Percentiles rank a stretch among this genome's conserved stretches.
Evolutionary conservation across 2,113 vertebrate genomes (phyloP).

Genomic region (Turdus rufiventris): DNA sequence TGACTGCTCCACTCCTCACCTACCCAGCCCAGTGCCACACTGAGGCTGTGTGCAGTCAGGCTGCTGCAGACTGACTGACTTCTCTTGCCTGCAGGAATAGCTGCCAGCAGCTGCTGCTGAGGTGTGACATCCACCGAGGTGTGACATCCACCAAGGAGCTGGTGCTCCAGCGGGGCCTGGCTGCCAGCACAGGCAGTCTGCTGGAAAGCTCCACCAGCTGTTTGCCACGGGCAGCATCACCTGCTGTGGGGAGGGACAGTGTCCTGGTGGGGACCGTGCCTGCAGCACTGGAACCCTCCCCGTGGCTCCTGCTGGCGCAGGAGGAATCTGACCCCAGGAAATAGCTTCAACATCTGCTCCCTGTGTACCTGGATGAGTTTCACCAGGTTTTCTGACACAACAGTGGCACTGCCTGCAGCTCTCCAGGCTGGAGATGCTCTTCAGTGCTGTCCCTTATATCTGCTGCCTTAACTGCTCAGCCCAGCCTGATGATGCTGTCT

Average conservation of each 20-base stretch:
- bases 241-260: not conserved
- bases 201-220: not conserved
- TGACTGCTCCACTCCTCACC: not conserved
- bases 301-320: not conserved
- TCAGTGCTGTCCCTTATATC: fast-evolving
- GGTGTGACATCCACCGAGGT: not conserved
- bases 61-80: fast-evolving
- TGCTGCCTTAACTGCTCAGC: not conserved
- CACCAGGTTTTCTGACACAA: not conserved
- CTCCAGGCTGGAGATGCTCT: not conserved
- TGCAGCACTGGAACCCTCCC: not conserved
- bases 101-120: not conserved
- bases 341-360: not conserved
- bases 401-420: fast-evolving
- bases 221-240: fast-evolving
- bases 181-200: not conserved
- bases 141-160: not conserved
- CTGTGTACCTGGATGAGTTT: not conserved
- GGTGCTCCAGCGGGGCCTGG: not conserved
- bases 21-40: fast-evolving
- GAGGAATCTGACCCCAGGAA: not conserved
- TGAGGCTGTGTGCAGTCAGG: not conserved
- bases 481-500: fast-evolving
- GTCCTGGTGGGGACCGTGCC: fast-evolving
- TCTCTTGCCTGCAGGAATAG: not conserved